Percentiles rank a stretch among this genome's conserved stretches.
Conservation (phyloP, 2,113 vertebrate genomes). For the Struthidea cinerea region DNA sequence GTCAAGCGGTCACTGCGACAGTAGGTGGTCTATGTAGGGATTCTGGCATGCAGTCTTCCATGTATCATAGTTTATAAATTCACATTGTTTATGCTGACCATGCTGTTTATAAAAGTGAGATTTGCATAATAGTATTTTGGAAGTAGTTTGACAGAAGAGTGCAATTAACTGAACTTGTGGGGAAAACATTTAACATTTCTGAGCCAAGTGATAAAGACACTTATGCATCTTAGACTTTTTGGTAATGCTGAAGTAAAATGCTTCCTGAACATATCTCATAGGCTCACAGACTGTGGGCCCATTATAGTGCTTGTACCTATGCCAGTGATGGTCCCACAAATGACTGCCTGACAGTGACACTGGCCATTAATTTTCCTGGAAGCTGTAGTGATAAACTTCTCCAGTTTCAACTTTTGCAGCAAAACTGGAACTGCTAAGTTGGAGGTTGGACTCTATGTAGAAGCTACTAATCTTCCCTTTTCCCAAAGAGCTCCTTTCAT, state of each 20-base stretch:
- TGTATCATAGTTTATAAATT: not conserved
- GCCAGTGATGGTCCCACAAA: not conserved
- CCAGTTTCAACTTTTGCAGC: not conserved
- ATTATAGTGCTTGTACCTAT: not conserved
- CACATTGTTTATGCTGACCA: not conserved
- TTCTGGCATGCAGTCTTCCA: not conserved
- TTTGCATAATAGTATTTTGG: not conserved
- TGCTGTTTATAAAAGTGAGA: not conserved
- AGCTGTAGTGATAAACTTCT: not conserved
- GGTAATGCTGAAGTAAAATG: not conserved
- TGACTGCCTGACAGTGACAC: not conserved
- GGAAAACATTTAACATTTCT: not conserved
- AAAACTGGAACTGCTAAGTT: not conserved
- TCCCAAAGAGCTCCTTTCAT: not conserved
- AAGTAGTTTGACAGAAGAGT: not conserved
- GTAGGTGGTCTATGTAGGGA: too few species aligned
- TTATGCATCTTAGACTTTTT: not conserved
- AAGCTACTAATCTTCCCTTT: not conserved
- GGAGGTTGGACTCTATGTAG: not conserved
- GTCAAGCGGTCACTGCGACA: too few species aligned
- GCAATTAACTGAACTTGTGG: not conserved
- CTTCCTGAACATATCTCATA: not conserved
- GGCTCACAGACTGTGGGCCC: not conserved
- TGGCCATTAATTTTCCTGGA: not conserved
- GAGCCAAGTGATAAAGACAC: not conserved